Base-by-base conservation (phyloP, 2,888 invertebrate genomes). In the Drosophila helvetica region DNA sequence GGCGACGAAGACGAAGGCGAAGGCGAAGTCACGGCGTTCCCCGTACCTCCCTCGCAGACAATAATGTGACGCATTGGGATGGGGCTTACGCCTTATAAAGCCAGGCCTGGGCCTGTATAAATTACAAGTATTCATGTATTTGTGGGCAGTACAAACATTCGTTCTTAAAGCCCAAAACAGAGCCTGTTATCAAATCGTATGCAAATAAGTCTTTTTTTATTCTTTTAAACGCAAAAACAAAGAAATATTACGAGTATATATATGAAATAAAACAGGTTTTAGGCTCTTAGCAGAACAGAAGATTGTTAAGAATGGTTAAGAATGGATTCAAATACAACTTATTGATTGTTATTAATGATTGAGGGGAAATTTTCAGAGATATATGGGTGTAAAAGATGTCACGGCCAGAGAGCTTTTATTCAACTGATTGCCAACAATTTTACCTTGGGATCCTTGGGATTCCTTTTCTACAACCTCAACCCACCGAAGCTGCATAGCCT, bases 161-260 rank as follows among this genome's bases (percentile, higher is more conserved):
- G 67, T 43, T 67, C 56, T 10, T 17, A 51, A 65, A 53, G 33
- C 50, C 52, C 50, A 55, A 53, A 50, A 52, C 63, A 59, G 63
- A 56, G 65, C 64, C 27, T 88, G 70, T 88, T 88, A 85, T 86
- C 81, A 79, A 86, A 81, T 75, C 67, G 45, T 86, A 88, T 88
- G 89, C 87, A 84, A 85, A 85, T 88, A 57, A 69, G 71, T 27
- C 48, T 56, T 53, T 38, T 57, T 61, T 68, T 22, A 70, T 80
- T 48, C 67, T 68, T 74, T 73, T 9, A 74, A 63, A 74, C 60
- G 71, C 79, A 70, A 71, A 81, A 79, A 75, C 58, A 75, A 69
- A 69, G 67, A 75, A 63, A 69, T 55, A 65, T 17, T 56, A 69
- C 50, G 64, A 58, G 45, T 45, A 61, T 64, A 51, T 47, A 66